Evolutionary conservation across 2,888 invertebrate species (phyloP).

Genomic region (Agonopterix arenella): DNA sequence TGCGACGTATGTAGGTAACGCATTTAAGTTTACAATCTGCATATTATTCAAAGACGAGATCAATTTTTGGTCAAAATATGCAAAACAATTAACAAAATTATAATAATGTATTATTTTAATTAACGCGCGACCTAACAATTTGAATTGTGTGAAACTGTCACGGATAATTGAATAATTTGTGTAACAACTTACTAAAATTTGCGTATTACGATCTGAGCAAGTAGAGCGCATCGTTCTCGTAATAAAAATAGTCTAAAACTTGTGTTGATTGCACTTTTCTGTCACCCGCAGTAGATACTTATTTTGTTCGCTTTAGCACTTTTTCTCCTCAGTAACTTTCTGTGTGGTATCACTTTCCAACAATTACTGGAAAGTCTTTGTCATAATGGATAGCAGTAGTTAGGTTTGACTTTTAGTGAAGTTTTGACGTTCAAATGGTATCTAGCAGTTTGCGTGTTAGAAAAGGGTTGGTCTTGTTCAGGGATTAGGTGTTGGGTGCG

Average conservation of each 20-base stretch:
- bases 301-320: slow-evolving; percentile 31
- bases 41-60: too few relatives aligned
- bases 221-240: slow-evolving; percentile 39
- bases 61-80: too few relatives aligned
- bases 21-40: too few relatives aligned
- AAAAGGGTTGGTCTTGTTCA: slow-evolving; percentile 43
- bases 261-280: slow-evolving; percentile 33
- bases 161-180: slow-evolving; percentile 38
- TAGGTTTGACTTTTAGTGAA: slow-evolving; percentile 1
- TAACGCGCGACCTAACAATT: not conserved
- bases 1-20: too few relatives aligned
- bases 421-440: slow-evolving; percentile 6
- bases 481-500: slow-evolving; percentile 34
- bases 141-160: slow-evolving; percentile 19
- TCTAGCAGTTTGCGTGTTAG: slow-evolving; percentile 30
- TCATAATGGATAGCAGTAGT: slow-evolving; percentile 8
- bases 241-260: slow-evolving; percentile 20
- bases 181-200: slow-evolving; percentile 25
- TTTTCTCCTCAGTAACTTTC: slow-evolving; percentile 36
- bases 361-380: slow-evolving; percentile 34
- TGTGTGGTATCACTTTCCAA: slow-evolving; percentile 46
- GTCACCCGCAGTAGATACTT: slow-evolving; percentile 29
- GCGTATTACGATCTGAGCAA: slow-evolving; percentile 33
- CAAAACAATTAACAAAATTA: too few relatives aligned
- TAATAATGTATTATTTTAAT: too few relatives aligned